A percentile compares a stretch with the other conserved stretches of the same genome.
Evolutionary conservation across 2,888 invertebrate genomes (phyloP).

Genomic region (Gisinianus flammeolus): DNA sequence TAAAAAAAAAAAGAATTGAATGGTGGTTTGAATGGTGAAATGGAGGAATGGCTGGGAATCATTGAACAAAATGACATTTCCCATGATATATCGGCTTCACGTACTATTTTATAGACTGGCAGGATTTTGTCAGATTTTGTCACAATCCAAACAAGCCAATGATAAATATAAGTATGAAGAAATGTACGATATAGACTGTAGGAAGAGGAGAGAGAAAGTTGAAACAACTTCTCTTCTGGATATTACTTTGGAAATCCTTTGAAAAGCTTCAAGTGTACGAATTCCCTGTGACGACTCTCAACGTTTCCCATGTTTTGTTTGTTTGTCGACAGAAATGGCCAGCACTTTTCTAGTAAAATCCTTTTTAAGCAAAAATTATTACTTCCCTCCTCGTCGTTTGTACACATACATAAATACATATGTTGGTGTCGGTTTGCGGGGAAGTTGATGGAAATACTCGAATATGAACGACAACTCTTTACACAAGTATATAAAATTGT

Average conservation of each 20-base stretch:
- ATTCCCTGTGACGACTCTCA: background rate
- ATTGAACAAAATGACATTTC: background rate
- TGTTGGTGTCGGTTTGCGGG: no score
- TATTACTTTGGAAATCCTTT: constrained; percentile 1
- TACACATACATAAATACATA: no score
- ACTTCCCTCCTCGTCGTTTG: no score
- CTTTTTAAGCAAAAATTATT: constrained; percentile 29
- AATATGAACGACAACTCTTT: no score
- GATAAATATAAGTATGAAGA: constrained; percentile 15
- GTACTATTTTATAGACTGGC: constrained; percentile 17
- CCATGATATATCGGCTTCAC: background rate
- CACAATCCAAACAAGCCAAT: constrained; percentile 20
- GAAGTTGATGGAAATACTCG: no score
- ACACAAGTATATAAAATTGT: no score
- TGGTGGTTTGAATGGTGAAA: no score
- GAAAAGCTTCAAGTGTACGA: background rate
- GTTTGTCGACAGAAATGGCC: constrained; percentile 9
- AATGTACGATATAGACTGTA: background rate
- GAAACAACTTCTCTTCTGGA: background rate
- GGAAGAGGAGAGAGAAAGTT: background rate
- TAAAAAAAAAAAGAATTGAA: no score
- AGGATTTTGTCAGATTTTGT: constrained; percentile 10
- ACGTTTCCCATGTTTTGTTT: background rate
- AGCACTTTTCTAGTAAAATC: background rate
- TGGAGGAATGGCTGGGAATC: no score